A percentile compares a stretch with the other conserved stretches of the same genome.
Conservation (phyloP, 2,888 invertebrate genomes). For the Leptinotarsa rubiginosa region DNA sequence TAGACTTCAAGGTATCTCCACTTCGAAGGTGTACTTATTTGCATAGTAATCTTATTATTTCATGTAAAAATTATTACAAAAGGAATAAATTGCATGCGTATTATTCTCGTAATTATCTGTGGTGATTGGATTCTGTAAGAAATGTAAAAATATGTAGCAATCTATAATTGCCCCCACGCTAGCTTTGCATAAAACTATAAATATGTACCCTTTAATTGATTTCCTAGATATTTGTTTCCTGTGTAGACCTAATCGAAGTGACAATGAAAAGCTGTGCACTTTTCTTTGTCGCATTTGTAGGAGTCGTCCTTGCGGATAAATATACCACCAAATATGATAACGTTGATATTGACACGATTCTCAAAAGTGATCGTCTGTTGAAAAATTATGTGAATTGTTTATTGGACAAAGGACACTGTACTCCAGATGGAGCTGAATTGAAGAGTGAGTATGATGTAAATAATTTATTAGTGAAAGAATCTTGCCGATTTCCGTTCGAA, state of each 20-base stretch:
- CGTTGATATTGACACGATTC: constrained; percentile 76
- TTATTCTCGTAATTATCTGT: constrained; percentile 32
- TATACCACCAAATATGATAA: constrained; percentile 80
- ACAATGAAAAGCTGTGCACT: constrained; percentile 34
- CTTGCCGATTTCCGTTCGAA: not conserved
- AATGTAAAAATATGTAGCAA: constrained; percentile 30
- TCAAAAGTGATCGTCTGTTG: constrained; percentile 74
- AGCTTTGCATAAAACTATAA: constrained; percentile 39
- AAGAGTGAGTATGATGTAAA: constrained; percentile 64
- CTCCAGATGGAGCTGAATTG: constrained; percentile 74
- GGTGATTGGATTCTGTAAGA: constrained; percentile 41
- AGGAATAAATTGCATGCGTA: constrained; percentile 33
- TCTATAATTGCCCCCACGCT: constrained; percentile 26
- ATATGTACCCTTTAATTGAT: constrained; percentile 37
- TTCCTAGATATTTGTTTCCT: constrained; percentile 11
- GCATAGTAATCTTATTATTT: constrained; percentile 29
- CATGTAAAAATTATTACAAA: constrained; percentile 32
- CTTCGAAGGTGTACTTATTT: not conserved
- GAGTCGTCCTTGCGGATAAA: constrained; percentile 52
- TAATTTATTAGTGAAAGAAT: not conserved
- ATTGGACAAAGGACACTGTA: constrained; percentile 74
- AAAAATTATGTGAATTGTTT: constrained; percentile 78
- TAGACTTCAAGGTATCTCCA: not conserved
- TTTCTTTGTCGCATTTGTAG: constrained; percentile 26
- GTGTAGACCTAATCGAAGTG: constrained; percentile 22